Evolutionary conservation across 2,888 invertebrate genomes (phyloP), one percentile per base, ranked within the genome.

Genomic region (Oxyteleia sp.): DNA sequence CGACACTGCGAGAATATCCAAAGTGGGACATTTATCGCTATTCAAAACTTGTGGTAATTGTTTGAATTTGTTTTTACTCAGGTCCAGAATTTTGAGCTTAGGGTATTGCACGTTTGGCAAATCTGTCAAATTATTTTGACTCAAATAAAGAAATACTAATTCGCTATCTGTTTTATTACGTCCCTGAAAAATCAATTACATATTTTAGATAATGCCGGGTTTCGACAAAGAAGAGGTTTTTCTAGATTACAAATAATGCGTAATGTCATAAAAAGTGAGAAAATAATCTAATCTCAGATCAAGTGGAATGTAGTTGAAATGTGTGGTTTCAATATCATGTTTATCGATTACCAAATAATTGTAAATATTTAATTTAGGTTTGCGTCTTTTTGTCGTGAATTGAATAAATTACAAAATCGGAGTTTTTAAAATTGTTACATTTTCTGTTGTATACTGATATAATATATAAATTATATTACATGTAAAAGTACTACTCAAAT

Each of bases 1-100:
- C 87, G 94, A 95, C 49, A 95, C 89, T n/a, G 93, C 89, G 4
- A 95, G 91, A 49, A 93, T 94, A 59, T 94, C 93, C 76, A 95
- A 91, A 85, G 92, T 92, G 0, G 95, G 95, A 35, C 95, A 93
- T 61, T 93, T 92, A 63, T 93, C 91, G 0, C 90, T 88, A 84
- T 90, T 94, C 23, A 95, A 88, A 20, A 92, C 90, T 85, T 93
- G 92, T 2, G 95, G 95, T 79, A 95, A 91, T 66, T 92, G 93
- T 0, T 89, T 83, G 16, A 95, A 89, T 7, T 93, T 85, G 85
- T 95, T 95, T 86, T 94, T 93, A 0, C 95, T 95, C 20, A 95
- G 55, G 86, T 95, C 95, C 69, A 95, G 86, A 41, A 91, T 93
- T 86, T 92, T 93, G 0, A 95, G 90, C 47, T 93, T 93, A 0